These are phyloP conservation scores for Megaleporinus macrocephalus DNA, from an alignment of 2,113 vertebrate genomes.

Conservation along the genomic window DNA sequence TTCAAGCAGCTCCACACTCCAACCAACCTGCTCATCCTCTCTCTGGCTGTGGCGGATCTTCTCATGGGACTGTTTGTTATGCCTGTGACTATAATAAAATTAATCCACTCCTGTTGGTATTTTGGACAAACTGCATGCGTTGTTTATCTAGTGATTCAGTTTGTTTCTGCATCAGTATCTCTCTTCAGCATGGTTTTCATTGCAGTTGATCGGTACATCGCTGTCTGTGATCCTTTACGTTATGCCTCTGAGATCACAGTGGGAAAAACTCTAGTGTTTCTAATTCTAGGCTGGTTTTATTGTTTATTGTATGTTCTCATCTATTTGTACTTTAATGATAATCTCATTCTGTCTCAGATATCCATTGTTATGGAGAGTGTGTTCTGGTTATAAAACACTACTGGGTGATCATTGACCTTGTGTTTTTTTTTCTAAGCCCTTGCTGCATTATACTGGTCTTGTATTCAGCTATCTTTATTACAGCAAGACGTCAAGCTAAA, in stretches of 20 bases:
- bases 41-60: constrained; percentile 70
- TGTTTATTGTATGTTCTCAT: constrained; percentile 48
- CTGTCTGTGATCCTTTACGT: neutral
- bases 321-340: constrained; percentile 9
- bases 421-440: neutral
- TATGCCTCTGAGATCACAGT: neutral
- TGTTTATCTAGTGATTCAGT: constrained; percentile 48
- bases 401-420: neutral
- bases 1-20: constrained; percentile 75
- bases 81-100: constrained; percentile 73
- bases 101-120: constrained; percentile 67
- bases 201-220: neutral
- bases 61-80: constrained; percentile 75
- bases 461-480: neutral
- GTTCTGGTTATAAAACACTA: neutral
- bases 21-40: constrained; percentile 74
- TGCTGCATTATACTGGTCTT: neutral
- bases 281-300: constrained; percentile 53
- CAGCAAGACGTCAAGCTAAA: neutral
- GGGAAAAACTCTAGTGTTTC: neutral
- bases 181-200: constrained; percentile 49
- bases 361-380: constrained; percentile 22
- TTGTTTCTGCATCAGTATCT: constrained; percentile 60
- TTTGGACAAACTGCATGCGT: constrained; percentile 61
- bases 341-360: neutral